Base-by-base conservation (phyloP, 2,797 vertebrate species). In the Fistularia commersonii region DNA sequence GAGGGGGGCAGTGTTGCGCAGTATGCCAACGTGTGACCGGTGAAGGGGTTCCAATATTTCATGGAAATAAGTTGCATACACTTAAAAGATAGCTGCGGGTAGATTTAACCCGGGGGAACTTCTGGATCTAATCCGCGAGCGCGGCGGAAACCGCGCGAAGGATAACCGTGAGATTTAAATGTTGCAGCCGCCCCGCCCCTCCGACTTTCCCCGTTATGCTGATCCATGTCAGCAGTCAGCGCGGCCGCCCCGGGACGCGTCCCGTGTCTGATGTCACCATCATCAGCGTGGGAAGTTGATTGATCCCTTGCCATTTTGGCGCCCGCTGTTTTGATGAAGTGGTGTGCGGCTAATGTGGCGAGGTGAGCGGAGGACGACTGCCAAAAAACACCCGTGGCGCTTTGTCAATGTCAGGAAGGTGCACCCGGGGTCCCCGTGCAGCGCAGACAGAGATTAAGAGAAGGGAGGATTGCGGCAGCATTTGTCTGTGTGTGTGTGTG, bases 351-450 rank as follows among this genome's bases (percentile, higher is more conserved):
- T 83, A 83, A 80, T 72, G 62, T 70, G 58, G 65, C 63, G 33
- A 57, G 63, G 12, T 51, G 52, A 58, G 47, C n/a, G 63, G 72
- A 58, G 75, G 75, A 69, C 15, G 61, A 59, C 51, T 64, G 82
- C 76, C 79, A 84, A 83, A 82, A 85, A 82, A n/a, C 77, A 82
- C 74, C 69, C 74, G 51, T 47, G 62, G 72, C 52, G 77, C 80
- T 88, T 85, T 86, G 82, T 88, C 85, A 88, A 84, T 61, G 84
- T 87, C 87, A 79, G 49, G n/a, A 65, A 76, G 74, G 69, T 66
- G 74, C 79, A 70, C 70, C 66, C 67, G 59, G 77, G 82, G 82
- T 83, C 81, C 81, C 72, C 55, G 14, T 60, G 69, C 80, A 64
- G 72, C 68, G 54, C 58, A 77, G 82, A 83, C 83, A 83, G 76